Percentiles rank a stretch among this genome's conserved stretches.
phyloP scores from a whole-genome alignment of 2,113 vertebrate genomes.

The Peromyscus polionotus region DNA sequence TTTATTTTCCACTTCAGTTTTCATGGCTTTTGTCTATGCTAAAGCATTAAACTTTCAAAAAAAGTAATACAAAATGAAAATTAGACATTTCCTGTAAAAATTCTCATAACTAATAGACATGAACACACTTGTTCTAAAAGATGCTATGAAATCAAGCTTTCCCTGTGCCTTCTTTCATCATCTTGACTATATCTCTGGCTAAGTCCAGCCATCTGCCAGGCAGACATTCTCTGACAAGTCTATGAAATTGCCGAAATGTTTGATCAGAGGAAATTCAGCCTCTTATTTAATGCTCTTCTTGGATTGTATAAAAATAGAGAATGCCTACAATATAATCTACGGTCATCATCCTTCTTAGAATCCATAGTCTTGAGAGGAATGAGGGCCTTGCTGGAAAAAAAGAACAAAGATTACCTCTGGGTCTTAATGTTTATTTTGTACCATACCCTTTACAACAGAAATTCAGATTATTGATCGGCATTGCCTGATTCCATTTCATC shows the following conservation, averaged over 20 bases:
- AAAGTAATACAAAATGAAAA: not conserved
- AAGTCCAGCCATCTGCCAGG: not conserved
- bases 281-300: not conserved
- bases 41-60: slow-evolving; percentile 26
- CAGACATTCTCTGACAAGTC: slow-evolving; percentile 14
- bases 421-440: slow-evolving; percentile 74
- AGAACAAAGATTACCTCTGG: slow-evolving; percentile 14
- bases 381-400: not conserved
- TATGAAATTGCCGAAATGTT: not conserved
- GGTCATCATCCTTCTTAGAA: slow-evolving; percentile 20
- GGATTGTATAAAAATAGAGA: not conserved
- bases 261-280: not conserved
- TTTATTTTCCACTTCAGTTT: not conserved
- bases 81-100: slow-evolving; percentile 15
- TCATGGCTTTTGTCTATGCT: not conserved
- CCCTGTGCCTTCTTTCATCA: not conserved
- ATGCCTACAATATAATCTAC: not conserved
- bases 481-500: slow-evolving; percentile 81
- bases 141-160: not conserved
- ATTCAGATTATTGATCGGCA: slow-evolving; percentile 83
- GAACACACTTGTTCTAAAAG: not conserved
- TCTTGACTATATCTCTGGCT: not conserved
- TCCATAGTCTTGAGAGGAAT: slow-evolving; percentile 38
- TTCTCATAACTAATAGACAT: not conserved
- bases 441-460: slow-evolving; percentile 72